Percentiles rank a stretch among this genome's conserved stretches.
Conservation (phyloP, 2,888 invertebrate genomes). For the Strigamia transsilvanica region DNA sequence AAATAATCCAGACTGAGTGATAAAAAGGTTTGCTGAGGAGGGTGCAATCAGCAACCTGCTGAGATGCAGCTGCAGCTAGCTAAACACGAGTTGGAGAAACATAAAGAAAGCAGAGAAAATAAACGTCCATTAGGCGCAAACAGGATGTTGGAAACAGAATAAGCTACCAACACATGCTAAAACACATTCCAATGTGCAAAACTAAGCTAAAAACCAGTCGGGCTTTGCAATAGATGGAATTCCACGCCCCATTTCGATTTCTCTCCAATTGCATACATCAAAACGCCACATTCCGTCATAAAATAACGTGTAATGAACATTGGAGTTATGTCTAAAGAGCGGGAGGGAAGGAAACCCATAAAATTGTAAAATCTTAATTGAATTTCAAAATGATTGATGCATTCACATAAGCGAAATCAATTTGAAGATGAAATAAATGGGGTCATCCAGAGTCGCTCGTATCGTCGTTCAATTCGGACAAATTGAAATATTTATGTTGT, state of each 20-base stretch:
- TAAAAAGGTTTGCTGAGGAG: constrained; percentile 22
- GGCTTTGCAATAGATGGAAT: neutral
- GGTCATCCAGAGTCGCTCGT: constrained; percentile 19
- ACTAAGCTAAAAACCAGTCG: neutral
- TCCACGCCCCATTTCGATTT: neutral
- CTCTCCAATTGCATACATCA: constrained; percentile 22
- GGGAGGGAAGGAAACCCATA: neutral
- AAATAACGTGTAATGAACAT: neutral
- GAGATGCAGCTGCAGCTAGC: constrained; percentile 32
- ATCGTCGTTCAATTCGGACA: constrained; percentile 11
- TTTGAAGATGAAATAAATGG: constrained; percentile 40
- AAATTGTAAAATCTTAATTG: constrained; percentile 17
- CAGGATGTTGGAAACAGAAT: neutral
- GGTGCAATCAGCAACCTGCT: constrained; percentile 26
- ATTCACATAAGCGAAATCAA: constrained; percentile 12
- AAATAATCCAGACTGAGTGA: constrained; percentile 15
- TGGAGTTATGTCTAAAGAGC: no score
- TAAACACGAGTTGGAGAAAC: neutral
- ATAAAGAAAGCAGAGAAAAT: neutral
- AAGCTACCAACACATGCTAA: neutral
- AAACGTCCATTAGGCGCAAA: constrained; percentile 21
- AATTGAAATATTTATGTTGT: constrained; percentile 39
- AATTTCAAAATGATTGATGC: constrained; percentile 40
- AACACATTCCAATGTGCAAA: no score
- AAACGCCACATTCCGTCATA: neutral